These are phyloP conservation scores for Premnoplex brunnescens DNA, from an alignment of 2,797 vertebrate species.

Conservation along the genomic window DNA sequence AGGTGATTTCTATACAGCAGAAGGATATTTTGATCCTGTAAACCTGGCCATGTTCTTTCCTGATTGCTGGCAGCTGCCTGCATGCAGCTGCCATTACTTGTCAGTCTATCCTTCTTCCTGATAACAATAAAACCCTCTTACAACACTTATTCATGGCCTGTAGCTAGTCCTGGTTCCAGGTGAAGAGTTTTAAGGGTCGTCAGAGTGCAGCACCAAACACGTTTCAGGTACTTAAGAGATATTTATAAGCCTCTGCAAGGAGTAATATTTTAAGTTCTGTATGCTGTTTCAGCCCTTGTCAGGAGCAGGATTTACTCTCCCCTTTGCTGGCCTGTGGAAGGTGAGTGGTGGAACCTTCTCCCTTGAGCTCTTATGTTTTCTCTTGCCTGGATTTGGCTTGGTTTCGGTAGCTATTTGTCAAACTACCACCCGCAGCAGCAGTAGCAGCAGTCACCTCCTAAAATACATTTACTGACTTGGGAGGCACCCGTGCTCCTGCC, in stretches of 20 bases:
- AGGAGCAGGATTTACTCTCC: not conserved
- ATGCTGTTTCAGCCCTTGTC: not conserved
- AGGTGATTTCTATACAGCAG: rapidly evolving
- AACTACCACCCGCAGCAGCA: not conserved
- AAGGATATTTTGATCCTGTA: not conserved
- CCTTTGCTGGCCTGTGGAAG: not conserved
- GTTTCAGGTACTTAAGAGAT: not conserved
- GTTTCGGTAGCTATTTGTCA: not conserved
- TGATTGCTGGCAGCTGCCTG: not conserved
- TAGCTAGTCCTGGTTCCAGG: conserved; percentile 8
- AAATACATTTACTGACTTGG: rapidly evolving
- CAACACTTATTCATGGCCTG: not conserved
- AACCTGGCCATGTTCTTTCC: not conserved
- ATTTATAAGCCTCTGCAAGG: not conserved
- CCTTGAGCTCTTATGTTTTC: not conserved
- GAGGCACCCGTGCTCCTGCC: rapidly evolving
- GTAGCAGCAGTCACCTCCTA: not conserved
- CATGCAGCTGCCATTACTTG: not conserved
- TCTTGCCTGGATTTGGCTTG: not conserved
- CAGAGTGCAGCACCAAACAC: not conserved
- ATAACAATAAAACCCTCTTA: not conserved
- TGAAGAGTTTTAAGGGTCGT: not conserved
- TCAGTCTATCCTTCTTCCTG: not conserved
- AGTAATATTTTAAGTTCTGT: not conserved
- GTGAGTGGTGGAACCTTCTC: not conserved